phyloP scores from a whole-genome alignment of 1,140 invertebrate genomes.

The Sycophaga agraensis region DNA sequence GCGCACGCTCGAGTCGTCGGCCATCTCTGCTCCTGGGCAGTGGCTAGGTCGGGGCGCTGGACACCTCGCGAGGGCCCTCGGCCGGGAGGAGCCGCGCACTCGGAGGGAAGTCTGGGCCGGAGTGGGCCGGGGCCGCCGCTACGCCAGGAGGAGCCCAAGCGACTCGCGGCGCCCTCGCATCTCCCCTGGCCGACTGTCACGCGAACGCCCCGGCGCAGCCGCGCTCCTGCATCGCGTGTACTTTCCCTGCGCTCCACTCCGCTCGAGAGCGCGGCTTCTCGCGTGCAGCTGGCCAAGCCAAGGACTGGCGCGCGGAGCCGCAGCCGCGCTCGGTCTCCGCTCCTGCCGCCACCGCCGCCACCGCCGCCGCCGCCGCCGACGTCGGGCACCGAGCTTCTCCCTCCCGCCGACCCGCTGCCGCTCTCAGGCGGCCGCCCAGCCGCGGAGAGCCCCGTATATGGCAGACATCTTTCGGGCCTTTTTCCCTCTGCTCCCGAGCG shows the following conservation, averaged over 20 bases:
- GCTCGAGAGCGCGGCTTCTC: too few relatives aligned
- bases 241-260: background rate
- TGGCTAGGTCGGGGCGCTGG: background rate
- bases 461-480: constrained; percentile 24
- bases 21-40: constrained; percentile 41
- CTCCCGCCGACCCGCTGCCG: background rate
- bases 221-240: background rate
- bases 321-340: too few relatives aligned
- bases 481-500: background rate
- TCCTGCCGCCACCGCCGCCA: background rate
- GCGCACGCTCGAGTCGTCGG: constrained; percentile 53
- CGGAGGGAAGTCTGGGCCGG: too few relatives aligned
- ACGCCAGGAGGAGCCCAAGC: too few relatives aligned
- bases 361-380: too few relatives aligned
- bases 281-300: constrained; percentile 2
- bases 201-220: background rate
- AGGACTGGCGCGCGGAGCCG: background rate
- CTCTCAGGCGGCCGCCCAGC: background rate
- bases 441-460: constrained; percentile 22
- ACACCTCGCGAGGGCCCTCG: too few relatives aligned
- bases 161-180: background rate
- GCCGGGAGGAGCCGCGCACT: background rate
- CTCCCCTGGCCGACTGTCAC: background rate
- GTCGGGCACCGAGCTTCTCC: too few relatives aligned
- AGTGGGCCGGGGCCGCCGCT: background rate